Conservation (phyloP, 53 echinoderm and acorn worm genomes). For the Crossaster papposus region DNA sequence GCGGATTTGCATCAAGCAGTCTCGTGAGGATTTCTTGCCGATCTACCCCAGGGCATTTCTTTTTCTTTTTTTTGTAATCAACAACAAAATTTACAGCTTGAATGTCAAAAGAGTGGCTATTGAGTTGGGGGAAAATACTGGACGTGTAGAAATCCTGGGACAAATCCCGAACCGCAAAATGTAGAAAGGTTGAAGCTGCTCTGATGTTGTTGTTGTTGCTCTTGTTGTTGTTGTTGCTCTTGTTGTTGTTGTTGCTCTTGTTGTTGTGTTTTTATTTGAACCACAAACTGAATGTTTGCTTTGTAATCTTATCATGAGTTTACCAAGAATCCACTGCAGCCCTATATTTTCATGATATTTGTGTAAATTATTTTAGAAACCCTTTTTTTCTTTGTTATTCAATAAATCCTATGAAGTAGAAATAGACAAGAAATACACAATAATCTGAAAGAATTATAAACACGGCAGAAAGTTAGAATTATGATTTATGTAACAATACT, state of each 20-base stretch:
- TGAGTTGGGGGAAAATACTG: not conserved
- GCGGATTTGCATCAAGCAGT: not conserved
- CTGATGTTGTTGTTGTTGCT: not conserved
- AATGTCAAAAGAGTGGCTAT: not conserved
- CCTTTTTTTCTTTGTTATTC: too few relatives aligned
- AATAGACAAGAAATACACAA: too few relatives aligned
- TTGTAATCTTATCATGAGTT: not conserved
- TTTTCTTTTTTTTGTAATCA: not conserved
- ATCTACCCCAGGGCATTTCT: not conserved
- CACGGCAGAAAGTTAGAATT: too few relatives aligned
- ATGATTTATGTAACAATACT: too few relatives aligned
- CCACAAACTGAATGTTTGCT: not conserved
- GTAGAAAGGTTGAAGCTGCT: not conserved
- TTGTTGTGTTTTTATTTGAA: not conserved
- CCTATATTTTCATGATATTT: too few relatives aligned
- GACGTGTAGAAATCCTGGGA: not conserved
- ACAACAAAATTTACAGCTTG: slow-evolving; percentile 17
- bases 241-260: not conserved
- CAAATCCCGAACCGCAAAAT: not conserved
- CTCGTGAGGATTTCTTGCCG: not conserved
- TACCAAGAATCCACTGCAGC: too few relatives aligned
- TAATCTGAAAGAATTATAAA: too few relatives aligned
- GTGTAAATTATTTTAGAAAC: too few relatives aligned
- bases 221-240: not conserved
- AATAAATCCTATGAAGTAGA: too few relatives aligned